Conservation (phyloP, 1,140 invertebrate genomes). For the Eciton burchellii region DNA sequence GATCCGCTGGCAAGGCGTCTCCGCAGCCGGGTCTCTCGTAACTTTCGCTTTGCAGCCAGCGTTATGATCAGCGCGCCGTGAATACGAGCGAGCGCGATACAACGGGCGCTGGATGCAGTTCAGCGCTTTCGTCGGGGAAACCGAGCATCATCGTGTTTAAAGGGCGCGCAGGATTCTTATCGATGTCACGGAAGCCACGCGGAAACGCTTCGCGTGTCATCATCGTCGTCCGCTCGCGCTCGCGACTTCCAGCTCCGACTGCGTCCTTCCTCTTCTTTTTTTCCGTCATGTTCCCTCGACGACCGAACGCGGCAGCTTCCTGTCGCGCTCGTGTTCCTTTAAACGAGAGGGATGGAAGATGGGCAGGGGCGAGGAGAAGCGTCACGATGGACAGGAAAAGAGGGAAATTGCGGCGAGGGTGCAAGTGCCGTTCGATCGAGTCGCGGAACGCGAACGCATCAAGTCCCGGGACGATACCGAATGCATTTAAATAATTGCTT, state of each 20-base stretch:
- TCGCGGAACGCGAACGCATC: constrained; percentile 22
- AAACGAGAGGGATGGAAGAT: constrained; percentile 23
- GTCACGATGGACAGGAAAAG: constrained; percentile 18
- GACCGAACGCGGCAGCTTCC: neutral
- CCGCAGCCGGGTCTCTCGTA: constrained; percentile 3
- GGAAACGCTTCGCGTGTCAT: neutral
- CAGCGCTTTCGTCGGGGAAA: constrained; percentile 4
- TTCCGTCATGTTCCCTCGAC: neutral
- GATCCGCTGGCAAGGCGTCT: constrained; percentile 2
- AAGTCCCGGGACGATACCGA: constrained; percentile 6
- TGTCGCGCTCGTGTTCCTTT: neutral
- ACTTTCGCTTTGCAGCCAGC: constrained; percentile 13
- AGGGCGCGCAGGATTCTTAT: neutral
- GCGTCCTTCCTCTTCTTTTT: neutral
- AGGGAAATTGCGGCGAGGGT: constrained; percentile 5
- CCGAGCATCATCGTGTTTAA: neutral
- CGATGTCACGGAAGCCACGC: neutral
- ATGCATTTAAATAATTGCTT: constrained; percentile 76
- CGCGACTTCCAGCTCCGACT: constrained; percentile 9
- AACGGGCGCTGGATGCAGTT: neutral
- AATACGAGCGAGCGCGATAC: constrained; percentile 41
- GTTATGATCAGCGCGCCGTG: constrained; percentile 40
- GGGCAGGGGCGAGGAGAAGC: neutral
- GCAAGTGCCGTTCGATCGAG: constrained; percentile 32
- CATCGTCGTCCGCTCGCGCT: neutral